phyloP scores from a whole-genome alignment of 2,888 invertebrate species.

The Agelastica alni region DNA sequence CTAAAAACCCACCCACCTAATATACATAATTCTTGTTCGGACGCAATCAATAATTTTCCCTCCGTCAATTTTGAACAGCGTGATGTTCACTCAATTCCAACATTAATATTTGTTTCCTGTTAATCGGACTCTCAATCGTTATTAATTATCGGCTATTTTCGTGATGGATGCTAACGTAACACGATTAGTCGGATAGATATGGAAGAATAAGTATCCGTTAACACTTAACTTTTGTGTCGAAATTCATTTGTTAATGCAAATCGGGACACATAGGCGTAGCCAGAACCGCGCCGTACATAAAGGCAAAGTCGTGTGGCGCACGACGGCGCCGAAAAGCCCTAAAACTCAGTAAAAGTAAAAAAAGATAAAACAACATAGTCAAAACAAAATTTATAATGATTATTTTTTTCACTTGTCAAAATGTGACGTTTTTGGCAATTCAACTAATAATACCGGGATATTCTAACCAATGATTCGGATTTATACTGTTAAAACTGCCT shows the following conservation, averaged over 20 bases:
- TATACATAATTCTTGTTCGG: slow-evolving; percentile 25
- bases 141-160: slow-evolving; percentile 52
- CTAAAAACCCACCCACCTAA: slow-evolving; percentile 12
- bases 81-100: slow-evolving; percentile 46
- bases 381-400: too few relatives aligned
- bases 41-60: slow-evolving; percentile 47
- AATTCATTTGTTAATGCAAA: slow-evolving; percentile 17
- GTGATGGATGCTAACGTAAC: slow-evolving; percentile 39
- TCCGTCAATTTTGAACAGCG: slow-evolving; percentile 46
- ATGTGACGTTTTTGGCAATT: too few relatives aligned
- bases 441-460: too few relatives aligned
- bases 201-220: slow-evolving; percentile 21
- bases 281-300: too few relatives aligned
- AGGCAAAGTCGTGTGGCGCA: too few relatives aligned
- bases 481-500: too few relatives aligned
- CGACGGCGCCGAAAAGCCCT: too few relatives aligned
- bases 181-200: slow-evolving; percentile 36
- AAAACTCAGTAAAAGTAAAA: too few relatives aligned
- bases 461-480: too few relatives aligned
- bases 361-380: too few relatives aligned
- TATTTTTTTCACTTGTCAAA: too few relatives aligned
- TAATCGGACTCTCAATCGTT: slow-evolving; percentile 49
- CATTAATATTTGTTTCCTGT: slow-evolving; percentile 49
- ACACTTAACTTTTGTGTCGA: slow-evolving; percentile 20
- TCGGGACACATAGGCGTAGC: slow-evolving; percentile 8